These are phyloP conservation scores for Luidia sarsii DNA, from an alignment of 53 echinoderm and acorn worm genomes.

Conservation along the genomic window DNA sequence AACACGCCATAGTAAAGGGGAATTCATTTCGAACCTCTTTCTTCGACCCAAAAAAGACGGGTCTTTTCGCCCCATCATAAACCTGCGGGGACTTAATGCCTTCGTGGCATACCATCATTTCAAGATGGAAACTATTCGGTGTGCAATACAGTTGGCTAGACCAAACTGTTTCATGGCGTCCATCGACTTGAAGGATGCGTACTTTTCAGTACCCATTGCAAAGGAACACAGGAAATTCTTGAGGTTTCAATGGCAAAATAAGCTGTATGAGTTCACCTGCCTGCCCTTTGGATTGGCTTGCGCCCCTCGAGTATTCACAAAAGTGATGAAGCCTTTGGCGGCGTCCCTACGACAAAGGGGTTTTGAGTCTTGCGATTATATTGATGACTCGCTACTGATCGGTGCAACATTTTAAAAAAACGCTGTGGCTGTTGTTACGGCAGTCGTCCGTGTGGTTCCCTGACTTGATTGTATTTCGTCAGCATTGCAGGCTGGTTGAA, in stretches of 20 bases:
- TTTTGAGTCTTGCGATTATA: neutral
- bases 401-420: slow-evolving; percentile 1
- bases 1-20: neutral
- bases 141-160: slow-evolving; percentile 12
- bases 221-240: neutral
- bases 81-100: slow-evolving; percentile 6
- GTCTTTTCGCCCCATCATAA: neutral
- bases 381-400: neutral
- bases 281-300: neutral
- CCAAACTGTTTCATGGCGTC: slow-evolving; percentile 8
- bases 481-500: too few species aligned
- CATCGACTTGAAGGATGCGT: neutral
- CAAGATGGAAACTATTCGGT: slow-evolving; percentile 12
- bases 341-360: neutral
- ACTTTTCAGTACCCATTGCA: neutral
- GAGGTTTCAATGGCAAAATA: neutral
- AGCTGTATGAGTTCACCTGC: slow-evolving; percentile 5
- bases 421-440: neutral
- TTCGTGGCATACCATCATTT: slow-evolving; percentile 12
- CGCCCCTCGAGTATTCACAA: neutral
- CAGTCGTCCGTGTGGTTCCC: too few species aligned
- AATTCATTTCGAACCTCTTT: slow-evolving; percentile 50
- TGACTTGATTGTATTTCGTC: too few species aligned
- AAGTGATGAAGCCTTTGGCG: neutral
- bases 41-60: slow-evolving; percentile 58